Evolutionary conservation across 2,113 vertebrate genomes (phyloP).

Genomic region (Trogon surrucura): DNA sequence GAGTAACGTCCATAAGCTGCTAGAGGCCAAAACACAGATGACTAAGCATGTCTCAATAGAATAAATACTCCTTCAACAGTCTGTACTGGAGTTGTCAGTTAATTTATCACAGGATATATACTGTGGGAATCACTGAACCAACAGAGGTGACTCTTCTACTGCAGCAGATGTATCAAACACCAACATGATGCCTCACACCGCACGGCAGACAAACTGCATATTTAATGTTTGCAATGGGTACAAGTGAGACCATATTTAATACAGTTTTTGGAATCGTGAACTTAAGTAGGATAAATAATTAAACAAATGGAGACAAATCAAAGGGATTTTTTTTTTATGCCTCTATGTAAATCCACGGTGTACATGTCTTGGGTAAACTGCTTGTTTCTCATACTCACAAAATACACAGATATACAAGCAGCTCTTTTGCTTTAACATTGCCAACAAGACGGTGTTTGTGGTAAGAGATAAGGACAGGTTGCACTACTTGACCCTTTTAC

Average conservation of each 20-base stretch:
- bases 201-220: neutral
- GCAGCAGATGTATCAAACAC: neutral
- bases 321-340: neutral
- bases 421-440: rapidly evolving
- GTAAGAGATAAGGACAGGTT: conserved; percentile 1
- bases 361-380: neutral
- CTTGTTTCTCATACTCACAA: neutral
- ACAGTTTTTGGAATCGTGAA: neutral
- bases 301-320: neutral
- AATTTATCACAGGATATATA: neutral
- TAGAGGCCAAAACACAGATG: neutral
- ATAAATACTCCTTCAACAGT: neutral
- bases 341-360: neutral
- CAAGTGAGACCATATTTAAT: neutral
- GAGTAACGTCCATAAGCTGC: neutral
- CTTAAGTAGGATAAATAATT: neutral
- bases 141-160: neutral
- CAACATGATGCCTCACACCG: neutral
- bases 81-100: rapidly evolving
- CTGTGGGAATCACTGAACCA: neutral
- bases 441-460: neutral
- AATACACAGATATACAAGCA: neutral
- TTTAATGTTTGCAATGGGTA: neutral
- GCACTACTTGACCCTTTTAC: neutral
- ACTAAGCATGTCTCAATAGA: conserved; percentile 45